A percentile compares a stretch with the other conserved stretches of the same genome.
Evolutionary conservation across 2,113 vertebrate genomes (phyloP).

Genomic region (Apaloderma vittatum): DNA sequence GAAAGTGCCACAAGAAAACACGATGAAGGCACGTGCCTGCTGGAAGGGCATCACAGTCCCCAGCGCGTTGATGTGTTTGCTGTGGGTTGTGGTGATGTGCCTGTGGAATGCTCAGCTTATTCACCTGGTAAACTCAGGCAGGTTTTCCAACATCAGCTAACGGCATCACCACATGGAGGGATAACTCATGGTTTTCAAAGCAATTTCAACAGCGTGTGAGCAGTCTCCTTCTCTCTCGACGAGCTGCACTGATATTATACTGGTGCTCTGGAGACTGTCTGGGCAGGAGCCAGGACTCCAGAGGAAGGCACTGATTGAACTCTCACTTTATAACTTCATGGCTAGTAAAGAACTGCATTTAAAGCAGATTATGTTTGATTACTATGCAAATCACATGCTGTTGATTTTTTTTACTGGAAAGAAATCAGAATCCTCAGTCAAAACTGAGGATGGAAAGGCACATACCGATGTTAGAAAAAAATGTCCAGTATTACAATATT

Average conservation of each 20-base stretch:
- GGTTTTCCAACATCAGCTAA: not conserved
- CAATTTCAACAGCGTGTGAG: not conserved
- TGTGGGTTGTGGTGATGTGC: not conserved
- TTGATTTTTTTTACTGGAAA: not conserved
- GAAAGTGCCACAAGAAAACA: not conserved
- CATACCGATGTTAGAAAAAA: not conserved
- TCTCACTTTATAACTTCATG: not conserved
- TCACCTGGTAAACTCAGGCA: not conserved
- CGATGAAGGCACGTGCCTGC: not conserved
- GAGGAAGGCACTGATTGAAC: not conserved
- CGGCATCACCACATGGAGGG: not conserved
- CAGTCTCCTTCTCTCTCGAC: not conserved
- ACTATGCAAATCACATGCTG: not conserved
- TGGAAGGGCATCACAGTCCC: not conserved
- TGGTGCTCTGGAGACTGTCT: not conserved
- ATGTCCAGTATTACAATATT: not conserved
- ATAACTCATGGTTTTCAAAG: not conserved
- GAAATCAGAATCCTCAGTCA: not conserved
- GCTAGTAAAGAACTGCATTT: not conserved
- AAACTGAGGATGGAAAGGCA: not conserved
- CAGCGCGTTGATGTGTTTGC: not conserved
- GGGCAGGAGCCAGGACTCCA: not conserved
- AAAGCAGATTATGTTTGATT: not conserved
- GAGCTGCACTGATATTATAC: not conserved
- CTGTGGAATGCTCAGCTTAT: not conserved